Percentiles rank a stretch among this genome's conserved stretches.
These are phyloP conservation scores for Hemibagrus wyckioides DNA, from an alignment of 2,113 vertebrate species.

Conservation along the genomic window DNA sequence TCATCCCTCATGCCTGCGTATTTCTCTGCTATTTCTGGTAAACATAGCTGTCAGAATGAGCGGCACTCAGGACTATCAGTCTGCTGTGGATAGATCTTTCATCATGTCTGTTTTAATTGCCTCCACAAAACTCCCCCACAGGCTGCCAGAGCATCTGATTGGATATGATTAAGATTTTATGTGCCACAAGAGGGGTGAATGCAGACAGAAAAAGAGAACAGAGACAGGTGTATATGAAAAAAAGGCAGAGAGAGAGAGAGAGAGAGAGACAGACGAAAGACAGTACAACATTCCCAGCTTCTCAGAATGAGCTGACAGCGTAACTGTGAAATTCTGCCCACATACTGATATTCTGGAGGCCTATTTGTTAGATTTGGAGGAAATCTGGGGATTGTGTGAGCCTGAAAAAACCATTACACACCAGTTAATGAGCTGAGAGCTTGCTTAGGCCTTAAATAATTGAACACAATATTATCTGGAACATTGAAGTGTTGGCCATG, in stretches of 20 bases:
- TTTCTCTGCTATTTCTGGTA: conserved; percentile 10
- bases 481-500: conserved; percentile 3
- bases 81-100: conserved; percentile 15
- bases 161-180: conserved; percentile 39
- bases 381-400: conserved; percentile 1
- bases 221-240: conserved; percentile 1
- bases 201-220: conserved; percentile 23
- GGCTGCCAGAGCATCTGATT: conserved; percentile 43
- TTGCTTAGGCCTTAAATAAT: conserved; percentile 22
- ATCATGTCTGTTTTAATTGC: conserved; percentile 37
- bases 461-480: conserved; percentile 13
- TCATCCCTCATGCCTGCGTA: neutral
- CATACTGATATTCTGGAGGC: neutral
- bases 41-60: conserved; percentile 19
- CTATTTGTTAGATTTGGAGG: conserved; percentile 11
- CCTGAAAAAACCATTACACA: conserved; percentile 41
- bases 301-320: neutral
- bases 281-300: neutral
- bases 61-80: neutral
- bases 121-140: conserved; percentile 17
- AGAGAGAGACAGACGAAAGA: neutral
- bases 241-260: neutral
- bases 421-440: conserved; percentile 32
- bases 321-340: conserved; percentile 37
- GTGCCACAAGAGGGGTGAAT: conserved; percentile 1